Evolutionary conservation across 2,888 invertebrate genomes (phyloP).

Genomic region (Tanypteryx hageni): DNA sequence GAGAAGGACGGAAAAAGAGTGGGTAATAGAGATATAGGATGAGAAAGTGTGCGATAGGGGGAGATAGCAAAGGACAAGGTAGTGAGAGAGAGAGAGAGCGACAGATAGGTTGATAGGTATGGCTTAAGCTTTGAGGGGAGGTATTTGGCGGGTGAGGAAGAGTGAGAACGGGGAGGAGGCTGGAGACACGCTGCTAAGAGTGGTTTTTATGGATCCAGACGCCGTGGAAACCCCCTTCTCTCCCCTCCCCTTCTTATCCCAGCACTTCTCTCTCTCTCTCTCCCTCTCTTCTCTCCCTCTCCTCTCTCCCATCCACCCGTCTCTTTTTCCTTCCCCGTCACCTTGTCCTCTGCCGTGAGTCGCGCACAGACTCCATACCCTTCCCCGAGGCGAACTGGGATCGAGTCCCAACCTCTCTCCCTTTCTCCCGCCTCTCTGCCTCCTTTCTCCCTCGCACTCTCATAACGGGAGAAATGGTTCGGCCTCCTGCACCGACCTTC

Average conservation of each 20-base stretch:
- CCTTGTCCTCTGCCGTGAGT: not conserved
- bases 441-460: not conserved
- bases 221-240: not conserved
- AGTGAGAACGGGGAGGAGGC: not conserved
- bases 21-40: no score
- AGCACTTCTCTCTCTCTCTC: not conserved
- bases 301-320: not conserved
- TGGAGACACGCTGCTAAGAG: not conserved
- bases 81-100: not conserved
- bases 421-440: not conserved
- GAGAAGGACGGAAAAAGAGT: not conserved
- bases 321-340: not conserved
- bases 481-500: not conserved
- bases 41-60: not conserved
- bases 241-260: not conserved
- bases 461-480: not conserved
- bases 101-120: not conserved
- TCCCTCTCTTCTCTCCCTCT: not conserved
- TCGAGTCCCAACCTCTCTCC: not conserved
- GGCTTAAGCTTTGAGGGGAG: not conserved
- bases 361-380: not conserved
- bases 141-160: not conserved
- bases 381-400: not conserved
- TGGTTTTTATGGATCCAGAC: slow-evolving; percentile 41
- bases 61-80: not conserved